Evolutionary conservation across 2,797 vertebrate species (phyloP), one percentile per base, ranked within the genome.

Genomic region (Poecilia wingei): DNA sequence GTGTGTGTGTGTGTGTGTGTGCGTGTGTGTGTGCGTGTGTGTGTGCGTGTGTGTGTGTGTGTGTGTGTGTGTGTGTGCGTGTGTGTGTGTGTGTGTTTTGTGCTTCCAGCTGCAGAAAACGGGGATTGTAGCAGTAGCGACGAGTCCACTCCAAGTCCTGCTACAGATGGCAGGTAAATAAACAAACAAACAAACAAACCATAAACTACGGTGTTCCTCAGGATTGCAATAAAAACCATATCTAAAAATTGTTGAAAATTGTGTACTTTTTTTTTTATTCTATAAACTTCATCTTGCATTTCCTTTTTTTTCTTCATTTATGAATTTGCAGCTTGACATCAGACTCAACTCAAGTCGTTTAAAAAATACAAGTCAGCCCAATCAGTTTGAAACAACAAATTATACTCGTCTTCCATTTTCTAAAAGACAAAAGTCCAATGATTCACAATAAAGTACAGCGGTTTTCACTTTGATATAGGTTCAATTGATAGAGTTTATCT

Each of bases 91-190:
- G 53, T 72, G 28, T 61, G 73, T 55, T n/a, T 12, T 87, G n/a
- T 79, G 49, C 86, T 82, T 51, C 72, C 47, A 79, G 74, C 28
- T 41, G 75, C 93, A 98, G 98, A 99, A 87, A 98, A 98, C 45
- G 92, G 95, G 90, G 97, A 98, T 75, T 97, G 98, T 74, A 99
- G 98, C 93, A 97, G 97, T 78, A 98, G 98, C 84, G 98, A 99
- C 41, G 98, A 99, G 73, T 97, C 97, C 2, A 93, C 95, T 57
- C 92, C 96, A 31, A 99, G 98, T 82, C 97, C 97, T 0, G 96
- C 96, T 45, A 86, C 96, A n/a, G 98, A 98, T 89, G 97, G 97
- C 86, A 97, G 98, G 98, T 99, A 93, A 95, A 83, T 13, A 39
- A 31, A 16, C 0, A n/a, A 31, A 16, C 0, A n/a, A 9, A 3